These are phyloP conservation scores for Lanius ludovicianus DNA, from an alignment of 2,113 vertebrate genomes.

Conservation along the genomic window DNA sequence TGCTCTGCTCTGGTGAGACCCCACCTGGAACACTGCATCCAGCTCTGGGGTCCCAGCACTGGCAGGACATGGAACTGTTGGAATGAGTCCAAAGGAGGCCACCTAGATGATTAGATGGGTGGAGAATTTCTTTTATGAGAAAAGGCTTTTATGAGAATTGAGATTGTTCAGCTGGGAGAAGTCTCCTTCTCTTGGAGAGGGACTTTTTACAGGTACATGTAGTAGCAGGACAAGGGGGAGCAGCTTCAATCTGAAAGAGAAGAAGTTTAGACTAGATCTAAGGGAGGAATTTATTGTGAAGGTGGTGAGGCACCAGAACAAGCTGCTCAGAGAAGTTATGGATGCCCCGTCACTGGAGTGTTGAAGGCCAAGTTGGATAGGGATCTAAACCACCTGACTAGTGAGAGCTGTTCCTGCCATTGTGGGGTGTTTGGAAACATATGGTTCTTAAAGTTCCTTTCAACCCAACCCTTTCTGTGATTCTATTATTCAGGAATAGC, in stretches of 20 bases:
- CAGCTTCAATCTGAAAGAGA: not conserved
- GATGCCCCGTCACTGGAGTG: fast-evolving
- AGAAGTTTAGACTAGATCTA: not conserved
- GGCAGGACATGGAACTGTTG: not conserved
- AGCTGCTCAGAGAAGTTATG: not conserved
- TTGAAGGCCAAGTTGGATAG: not conserved
- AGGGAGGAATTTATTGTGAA: not conserved
- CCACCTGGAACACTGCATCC: not conserved
- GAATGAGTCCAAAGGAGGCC: not conserved
- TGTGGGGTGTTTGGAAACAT: not conserved
- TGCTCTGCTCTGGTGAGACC: not conserved
- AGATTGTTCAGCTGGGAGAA: not conserved
- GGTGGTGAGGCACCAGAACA: fast-evolving
- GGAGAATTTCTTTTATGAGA: not conserved
- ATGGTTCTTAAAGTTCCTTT: not conserved
- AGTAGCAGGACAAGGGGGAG: not conserved
- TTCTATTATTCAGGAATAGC: not conserved
- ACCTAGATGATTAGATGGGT: not conserved
- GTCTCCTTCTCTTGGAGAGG: not conserved
- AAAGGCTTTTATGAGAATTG: not conserved
- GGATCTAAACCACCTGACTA: not conserved
- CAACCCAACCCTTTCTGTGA: not conserved
- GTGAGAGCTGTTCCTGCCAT: not conserved
- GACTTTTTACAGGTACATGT: not conserved
- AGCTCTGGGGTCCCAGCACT: not conserved